phyloP scores from a whole-genome alignment of 2,888 invertebrate species.

The Steinernema hermaphroditum region DNA sequence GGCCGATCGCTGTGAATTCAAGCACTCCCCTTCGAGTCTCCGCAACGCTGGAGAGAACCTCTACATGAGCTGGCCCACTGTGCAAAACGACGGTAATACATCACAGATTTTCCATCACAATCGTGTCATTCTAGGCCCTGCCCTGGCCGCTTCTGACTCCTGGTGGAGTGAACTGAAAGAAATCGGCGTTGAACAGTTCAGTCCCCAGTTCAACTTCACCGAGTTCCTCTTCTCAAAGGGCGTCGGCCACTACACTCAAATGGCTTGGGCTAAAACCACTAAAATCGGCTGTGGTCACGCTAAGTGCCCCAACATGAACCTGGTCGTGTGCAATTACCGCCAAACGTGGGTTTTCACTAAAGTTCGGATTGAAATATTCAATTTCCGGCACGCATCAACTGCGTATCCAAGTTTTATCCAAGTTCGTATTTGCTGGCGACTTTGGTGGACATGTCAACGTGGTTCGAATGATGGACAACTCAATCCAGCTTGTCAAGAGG shows the following conservation, averaged over 20 bases:
- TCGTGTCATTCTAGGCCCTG: background rate
- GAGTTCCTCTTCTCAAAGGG: conserved; percentile 35
- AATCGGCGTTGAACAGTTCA: conserved; percentile 42
- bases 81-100: background rate
- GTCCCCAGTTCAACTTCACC: conserved; percentile 23
- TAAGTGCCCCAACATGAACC: conserved; percentile 41
- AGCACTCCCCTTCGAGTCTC: conserved; percentile 30
- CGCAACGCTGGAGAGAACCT: conserved; percentile 42
- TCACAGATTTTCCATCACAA: background rate
- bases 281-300: conserved; percentile 43
- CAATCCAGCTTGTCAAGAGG: no score
- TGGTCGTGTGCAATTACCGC: conserved; percentile 43
- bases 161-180: conserved; percentile 50
- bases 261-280: conserved; percentile 46
- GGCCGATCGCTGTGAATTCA: conserved; percentile 41
- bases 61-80: no score
- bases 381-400: no score
- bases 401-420: no score
- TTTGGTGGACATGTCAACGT: conserved; percentile 93
- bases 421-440: conserved; percentile 95
- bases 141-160: conserved; percentile 37
- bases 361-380: background rate
- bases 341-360: conserved; percentile 35
- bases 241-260: conserved; percentile 49
- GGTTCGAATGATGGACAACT: conserved; percentile 78